phyloP scores from a whole-genome alignment of 2,113 vertebrate species.

The Oncorhynchus keta region DNA sequence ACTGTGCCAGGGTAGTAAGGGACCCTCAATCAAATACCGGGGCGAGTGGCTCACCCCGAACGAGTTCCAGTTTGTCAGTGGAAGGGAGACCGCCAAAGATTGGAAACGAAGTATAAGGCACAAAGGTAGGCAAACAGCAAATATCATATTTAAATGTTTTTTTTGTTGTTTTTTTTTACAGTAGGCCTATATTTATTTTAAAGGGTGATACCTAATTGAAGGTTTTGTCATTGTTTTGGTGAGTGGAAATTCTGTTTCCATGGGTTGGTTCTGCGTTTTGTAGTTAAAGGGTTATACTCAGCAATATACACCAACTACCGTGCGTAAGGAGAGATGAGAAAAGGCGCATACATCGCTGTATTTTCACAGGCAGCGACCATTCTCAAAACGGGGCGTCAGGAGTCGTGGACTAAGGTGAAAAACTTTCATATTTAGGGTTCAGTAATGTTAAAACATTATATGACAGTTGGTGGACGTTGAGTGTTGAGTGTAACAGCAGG shows the following conservation, averaged over 20 bases:
- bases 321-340: constrained; percentile 59
- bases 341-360: constrained; percentile 45
- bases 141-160: too few species aligned
- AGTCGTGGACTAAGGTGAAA: constrained; percentile 51
- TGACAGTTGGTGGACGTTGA: background rate
- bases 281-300: constrained; percentile 68
- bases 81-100: constrained; percentile 97
- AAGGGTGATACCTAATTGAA: constrained; percentile 23
- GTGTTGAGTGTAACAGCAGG: constrained; percentile 11
- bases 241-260: constrained; percentile 34
- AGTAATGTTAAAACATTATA: background rate
- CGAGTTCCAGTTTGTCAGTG: constrained; percentile 98
- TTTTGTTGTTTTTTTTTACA: background rate
- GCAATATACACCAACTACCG: constrained; percentile 47
- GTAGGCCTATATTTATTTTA: background rate
- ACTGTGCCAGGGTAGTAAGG: constrained; percentile 96
- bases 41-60: constrained; percentile 98
- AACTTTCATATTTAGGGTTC: constrained; percentile 20
- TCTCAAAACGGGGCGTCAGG: constrained; percentile 36
- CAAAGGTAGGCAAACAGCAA: constrained; percentile 80
- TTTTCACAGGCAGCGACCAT: constrained; percentile 41
- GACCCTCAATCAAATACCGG: constrained; percentile 95
- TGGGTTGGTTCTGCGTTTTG: constrained; percentile 49
- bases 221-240: constrained; percentile 8
- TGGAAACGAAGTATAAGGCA: constrained; percentile 98